Base-by-base conservation (phyloP, 2,113 vertebrate genomes). In the Cavia aperea region DNA sequence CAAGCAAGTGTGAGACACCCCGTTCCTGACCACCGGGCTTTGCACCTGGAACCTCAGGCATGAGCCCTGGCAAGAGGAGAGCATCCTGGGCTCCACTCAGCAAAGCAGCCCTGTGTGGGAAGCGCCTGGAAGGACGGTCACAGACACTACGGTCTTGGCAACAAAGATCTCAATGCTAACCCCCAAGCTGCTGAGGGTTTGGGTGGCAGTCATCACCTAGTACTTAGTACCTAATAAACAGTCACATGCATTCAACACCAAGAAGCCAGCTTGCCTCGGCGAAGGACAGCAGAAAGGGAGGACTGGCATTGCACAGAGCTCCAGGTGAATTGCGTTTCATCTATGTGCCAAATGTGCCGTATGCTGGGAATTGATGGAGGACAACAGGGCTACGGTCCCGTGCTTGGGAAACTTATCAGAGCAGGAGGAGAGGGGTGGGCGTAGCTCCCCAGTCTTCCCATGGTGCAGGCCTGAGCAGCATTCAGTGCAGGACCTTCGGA, bases 41-140 rank as follows among this genome's bases (percentile, higher is more conserved):
- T 72, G 54, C 51, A 51, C 49, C 82, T 77, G 78, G 75, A 90
- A 73, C 65, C 83, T 65, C 23, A 33, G 0, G 2, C 18, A 4
- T 19, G 3, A 21, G 84, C 49, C 65, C 84, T 13, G 36, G 43
- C 63, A 86, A 39, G 0, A 16, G 43, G 58, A 63, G 49, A 70
- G 19, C 10, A 88, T 11, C 60, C 82, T 43, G 72, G 26, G 60
- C 86, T 65, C 33, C 73, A 33, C 15, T 21, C 79, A 82, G 60
- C 90, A 91, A 91, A 78, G 56, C 43, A 65, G 9, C 86, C 88
- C 83, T 56, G 8, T 62, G 54, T 65, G 75, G 81, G 51, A 94
- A 60, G 88, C 66, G 86, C 86, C 79, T 66, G 75, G 63, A 68
- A 36, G 75, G 51, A 86, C 81, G 65, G 89, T 72, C 68, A 23